Base-by-base conservation (phyloP, 2,888 invertebrate genomes). In the Temnothorax ravouxi region DNA sequence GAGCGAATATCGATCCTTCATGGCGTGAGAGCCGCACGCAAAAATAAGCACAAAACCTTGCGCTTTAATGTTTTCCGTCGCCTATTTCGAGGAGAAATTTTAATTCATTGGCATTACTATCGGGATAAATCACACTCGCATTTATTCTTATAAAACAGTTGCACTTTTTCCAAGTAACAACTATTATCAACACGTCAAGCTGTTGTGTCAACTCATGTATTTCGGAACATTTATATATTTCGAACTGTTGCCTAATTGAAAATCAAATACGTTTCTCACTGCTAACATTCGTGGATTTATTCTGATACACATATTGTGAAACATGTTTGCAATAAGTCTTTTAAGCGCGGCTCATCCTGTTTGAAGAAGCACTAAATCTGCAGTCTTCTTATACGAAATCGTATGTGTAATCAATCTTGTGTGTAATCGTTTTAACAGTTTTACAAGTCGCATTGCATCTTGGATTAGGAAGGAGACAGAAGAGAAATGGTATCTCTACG, bases 1-100 rank as follows among this genome's bases (percentile, higher is more conserved):
- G 47, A 80, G 75, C 38, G 75, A 80, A 80, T 80, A 80, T 80
- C 59, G 74, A 80, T 80, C 47, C 21, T 74, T 74, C 34, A 15
- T n/a, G 29, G 11, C 71, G 21, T 41, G 47, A 72, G 34, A 13
- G 15, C n/a, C n/a, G 18, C 59, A 67, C 29, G 44, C 21, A 59
- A 59, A 74, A 80, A 80, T 59, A 47, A 79, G n/a, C 15, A 54
- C n/a, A 77, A 67, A 67, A 54, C 44, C 41, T 62, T 21, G 59
- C 18, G 25, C 50, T 44, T 59, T 18, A 47, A 71, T 72, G 44
- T 47, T 72, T 34, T 25, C 29, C n/a, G 25, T 76, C 15, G 15
- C 34, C 44, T 71, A 59, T 69, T 79, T 59, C 21, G 11, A 59
- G 2, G 8, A 59, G 21, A 4, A 4, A 34, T 21, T 71, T 71